Percentiles rank a stretch among this genome's conserved stretches.
Evolutionary conservation across 2,113 vertebrate genomes (phyloP).

Genomic region (Sitta europaea): DNA sequence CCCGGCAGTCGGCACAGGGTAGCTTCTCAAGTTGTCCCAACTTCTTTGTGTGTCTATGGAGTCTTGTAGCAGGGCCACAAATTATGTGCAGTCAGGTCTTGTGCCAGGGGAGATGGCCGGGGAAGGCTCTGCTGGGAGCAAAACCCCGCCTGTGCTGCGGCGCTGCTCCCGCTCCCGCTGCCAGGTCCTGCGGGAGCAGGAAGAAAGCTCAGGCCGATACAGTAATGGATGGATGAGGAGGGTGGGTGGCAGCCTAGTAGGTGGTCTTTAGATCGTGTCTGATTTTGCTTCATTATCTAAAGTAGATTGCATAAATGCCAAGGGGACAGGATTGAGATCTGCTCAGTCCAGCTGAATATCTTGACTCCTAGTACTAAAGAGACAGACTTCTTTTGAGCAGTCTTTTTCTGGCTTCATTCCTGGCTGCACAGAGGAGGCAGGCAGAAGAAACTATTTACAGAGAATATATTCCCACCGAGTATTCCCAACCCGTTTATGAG

Average conservation of each 20-base stretch:
- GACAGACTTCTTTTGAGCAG: background rate
- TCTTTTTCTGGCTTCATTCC: background rate
- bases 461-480: background rate
- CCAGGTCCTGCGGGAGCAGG: rapidly evolving
- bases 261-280: background rate
- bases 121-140: background rate
- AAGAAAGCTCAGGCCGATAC: background rate
- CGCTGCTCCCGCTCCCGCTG: rapidly evolving
- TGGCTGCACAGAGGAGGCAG: background rate
- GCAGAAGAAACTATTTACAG: slow-evolving; percentile 42
- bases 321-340: background rate
- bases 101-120: background rate
- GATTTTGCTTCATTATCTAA: slow-evolving; percentile 16
- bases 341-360: background rate
- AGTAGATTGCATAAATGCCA: background rate
- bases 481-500: background rate
- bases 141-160: rapidly evolving
- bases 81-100: background rate
- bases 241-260: background rate
- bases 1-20: rapidly evolving
- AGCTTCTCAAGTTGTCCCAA: background rate
- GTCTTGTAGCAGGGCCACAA: background rate
- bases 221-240: background rate
- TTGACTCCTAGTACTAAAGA: background rate
- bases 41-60: background rate